Conservation (phyloP, 2,113 vertebrate genomes). For the Stegostoma tigrinum region DNA sequence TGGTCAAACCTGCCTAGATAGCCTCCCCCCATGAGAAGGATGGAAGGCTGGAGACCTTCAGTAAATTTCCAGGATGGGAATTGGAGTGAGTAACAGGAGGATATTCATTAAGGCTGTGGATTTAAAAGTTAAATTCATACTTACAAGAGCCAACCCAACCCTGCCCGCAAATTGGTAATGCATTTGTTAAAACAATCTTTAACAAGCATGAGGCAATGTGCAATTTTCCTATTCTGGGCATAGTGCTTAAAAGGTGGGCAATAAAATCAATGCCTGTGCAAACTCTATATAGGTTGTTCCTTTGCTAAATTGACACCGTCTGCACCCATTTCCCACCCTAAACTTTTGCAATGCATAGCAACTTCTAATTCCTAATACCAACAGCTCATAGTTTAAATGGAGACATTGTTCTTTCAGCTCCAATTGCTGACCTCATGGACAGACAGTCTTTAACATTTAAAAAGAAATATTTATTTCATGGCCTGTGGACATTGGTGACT, state of each 20-base stretch:
- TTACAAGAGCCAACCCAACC: neutral
- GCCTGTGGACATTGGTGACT: no score
- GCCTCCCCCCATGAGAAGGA: neutral
- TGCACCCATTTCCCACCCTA: neutral
- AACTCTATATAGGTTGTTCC: neutral
- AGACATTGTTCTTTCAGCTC: neutral
- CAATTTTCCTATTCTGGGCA: neutral
- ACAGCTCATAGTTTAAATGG: neutral
- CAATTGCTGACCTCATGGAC: neutral
- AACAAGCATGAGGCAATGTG: neutral
- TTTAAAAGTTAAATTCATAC: neutral
- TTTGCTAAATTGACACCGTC: neutral
- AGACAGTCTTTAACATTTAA: neutral
- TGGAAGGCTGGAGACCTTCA: neutral
- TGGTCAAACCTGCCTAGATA: neutral
- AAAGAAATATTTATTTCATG: no score
- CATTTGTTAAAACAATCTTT: neutral
- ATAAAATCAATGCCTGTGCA: neutral
- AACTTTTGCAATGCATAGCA: neutral
- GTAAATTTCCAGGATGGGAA: neutral
- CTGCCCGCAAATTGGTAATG: neutral
- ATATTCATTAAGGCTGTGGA: neutral
- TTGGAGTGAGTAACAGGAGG: neutral
- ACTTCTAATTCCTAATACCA: neutral
- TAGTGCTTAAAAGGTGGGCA: neutral